Evolutionary conservation across 2,888 invertebrate genomes (phyloP), one percentile per base, ranked within the genome.

Genomic region (Saturnia japonica): DNA sequence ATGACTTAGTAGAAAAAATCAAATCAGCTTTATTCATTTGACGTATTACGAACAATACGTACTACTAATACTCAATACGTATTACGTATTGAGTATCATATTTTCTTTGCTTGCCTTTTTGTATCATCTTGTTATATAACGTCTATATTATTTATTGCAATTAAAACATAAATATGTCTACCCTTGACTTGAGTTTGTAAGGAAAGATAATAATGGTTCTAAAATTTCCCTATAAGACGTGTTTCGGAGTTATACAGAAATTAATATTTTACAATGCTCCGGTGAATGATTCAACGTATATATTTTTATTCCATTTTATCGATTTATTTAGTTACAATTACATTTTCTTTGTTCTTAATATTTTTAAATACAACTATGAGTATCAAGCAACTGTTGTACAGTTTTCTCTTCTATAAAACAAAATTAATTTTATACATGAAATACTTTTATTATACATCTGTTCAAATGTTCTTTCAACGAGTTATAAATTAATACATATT

Each of bases 211-310:
- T n/a, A 25, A 64, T 12, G 9, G 40, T 40, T 64, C 9, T 64
- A 19, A 40, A 34, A n/a, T 40, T 64, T 64, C 64, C 64, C 40
- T 40, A 40, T 64, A 64, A n/a, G 34, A 40, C 40, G 40, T 64
- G 40, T 64, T 40, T 28, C 0, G 14, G 12, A 14, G 25, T 28
- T 60, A 60, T 14, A 25, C 14, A 28, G 57, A 60, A 60, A 60
- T 28, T 16, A 25, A 25, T 16, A 28, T 14, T 60, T 60, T 28
- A 60, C 25, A 25, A 60, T 3, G 14, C 14, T 60, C 28, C 12
- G 1, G 16, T 57, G 28, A 60, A 60, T 14, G 28, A 60, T 60
- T 28, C 25, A 60, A 28, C 12, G 12, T 60, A 14, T 12, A 8
- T 25, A 25, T 1, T 60, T 12, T 25, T 28, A 60, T 28, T 60